Percentiles rank a stretch among this genome's conserved stretches.
These are phyloP conservation scores for Rafetus swinhoei DNA, from an alignment of 2,113 vertebrate genomes.

Conservation along the genomic window DNA sequence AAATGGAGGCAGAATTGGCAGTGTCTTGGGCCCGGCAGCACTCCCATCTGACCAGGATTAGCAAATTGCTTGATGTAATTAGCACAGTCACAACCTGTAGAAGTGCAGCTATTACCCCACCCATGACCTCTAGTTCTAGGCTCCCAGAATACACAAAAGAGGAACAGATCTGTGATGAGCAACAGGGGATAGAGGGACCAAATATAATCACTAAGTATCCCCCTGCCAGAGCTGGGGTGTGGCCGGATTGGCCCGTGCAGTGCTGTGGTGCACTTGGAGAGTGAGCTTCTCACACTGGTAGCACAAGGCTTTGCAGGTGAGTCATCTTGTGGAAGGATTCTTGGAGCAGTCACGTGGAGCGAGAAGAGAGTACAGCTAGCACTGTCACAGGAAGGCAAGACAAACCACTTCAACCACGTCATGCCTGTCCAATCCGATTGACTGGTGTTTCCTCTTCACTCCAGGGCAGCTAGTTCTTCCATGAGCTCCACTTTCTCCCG, in stretches of 20 bases:
- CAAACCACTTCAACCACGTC: not conserved
- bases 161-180: not conserved
- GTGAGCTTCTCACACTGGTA: not conserved
- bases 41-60: not conserved
- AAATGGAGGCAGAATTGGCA: not conserved
- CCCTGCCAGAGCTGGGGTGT: not conserved
- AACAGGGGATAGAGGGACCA: not conserved
- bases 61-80: not conserved
- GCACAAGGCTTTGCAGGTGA: not conserved
- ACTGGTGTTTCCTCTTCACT: conserved; percentile 53
- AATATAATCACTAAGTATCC: not conserved
- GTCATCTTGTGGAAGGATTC: not conserved
- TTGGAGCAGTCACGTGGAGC: not conserved
- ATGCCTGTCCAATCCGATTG: not conserved
- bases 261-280: not conserved
- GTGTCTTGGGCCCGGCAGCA: not conserved
- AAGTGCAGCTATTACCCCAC: not conserved
- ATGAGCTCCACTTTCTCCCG: conserved; percentile 90
- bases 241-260: not conserved
- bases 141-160: conserved; percentile 2
- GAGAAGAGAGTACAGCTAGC: not conserved
- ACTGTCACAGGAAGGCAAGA: not conserved
- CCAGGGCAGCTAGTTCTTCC: conserved; percentile 86
- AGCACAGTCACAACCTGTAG: not conserved
- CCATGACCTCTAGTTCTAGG: not conserved